Conservation (phyloP, 2,888 invertebrate genomes). For the Cheilosia impressa region DNA sequence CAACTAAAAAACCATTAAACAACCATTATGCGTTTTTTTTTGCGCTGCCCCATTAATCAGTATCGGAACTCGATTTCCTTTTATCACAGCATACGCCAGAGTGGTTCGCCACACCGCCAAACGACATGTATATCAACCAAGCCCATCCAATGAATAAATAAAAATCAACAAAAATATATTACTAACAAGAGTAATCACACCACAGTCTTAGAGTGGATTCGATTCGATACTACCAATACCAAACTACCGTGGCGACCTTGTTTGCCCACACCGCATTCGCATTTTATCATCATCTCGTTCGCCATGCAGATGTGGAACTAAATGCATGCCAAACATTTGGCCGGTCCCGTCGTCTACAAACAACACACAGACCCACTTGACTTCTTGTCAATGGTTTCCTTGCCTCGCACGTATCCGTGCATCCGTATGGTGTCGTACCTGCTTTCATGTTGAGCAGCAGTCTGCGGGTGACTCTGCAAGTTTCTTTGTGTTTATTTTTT, state of each 20-base stretch:
- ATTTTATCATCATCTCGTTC: conserved; percentile 45
- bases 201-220: not conserved
- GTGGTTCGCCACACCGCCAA: not conserved
- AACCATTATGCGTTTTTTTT: conserved; percentile 50
- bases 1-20: conserved; percentile 66
- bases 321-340: conserved; percentile 61
- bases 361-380: conserved; percentile 67
- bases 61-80: conserved; percentile 66
- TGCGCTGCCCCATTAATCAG: conserved; percentile 44
- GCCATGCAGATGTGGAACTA: conserved; percentile 54
- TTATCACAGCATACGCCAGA: not conserved
- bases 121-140: conserved; percentile 26
- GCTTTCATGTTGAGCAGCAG: conserved; percentile 28
- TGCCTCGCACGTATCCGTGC: not conserved
- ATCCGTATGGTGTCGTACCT: conserved; percentile 37
- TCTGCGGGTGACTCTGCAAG: conserved; percentile 18
- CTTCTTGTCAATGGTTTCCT: conserved; percentile 51
- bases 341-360: not conserved
- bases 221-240: not conserved
- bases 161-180: conserved; percentile 16
- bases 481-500: conserved; percentile 28
- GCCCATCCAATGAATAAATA: not conserved
- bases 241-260: conserved; percentile 54
- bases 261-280: conserved; percentile 56
- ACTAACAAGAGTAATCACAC: conserved; percentile 45